Conservation (phyloP, 1,140 invertebrate genomes). For the Trichonephila clavipes region DNA sequence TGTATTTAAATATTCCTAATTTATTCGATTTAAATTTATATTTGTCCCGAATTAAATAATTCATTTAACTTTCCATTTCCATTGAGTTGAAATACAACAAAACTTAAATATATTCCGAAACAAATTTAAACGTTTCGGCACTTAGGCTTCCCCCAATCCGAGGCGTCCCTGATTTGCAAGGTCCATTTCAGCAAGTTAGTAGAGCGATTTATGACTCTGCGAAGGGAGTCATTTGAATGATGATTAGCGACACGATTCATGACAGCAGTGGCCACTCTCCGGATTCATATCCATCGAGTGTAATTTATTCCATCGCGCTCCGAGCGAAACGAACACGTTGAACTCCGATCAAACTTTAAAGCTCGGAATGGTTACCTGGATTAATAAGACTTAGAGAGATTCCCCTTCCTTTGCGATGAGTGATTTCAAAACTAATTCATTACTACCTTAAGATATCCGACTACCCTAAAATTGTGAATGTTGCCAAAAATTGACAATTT, state of each 20-base stretch:
- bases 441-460: background rate
- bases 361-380: background rate
- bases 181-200: slow-evolving; percentile 34
- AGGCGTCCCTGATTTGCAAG: background rate
- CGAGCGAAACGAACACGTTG: slow-evolving; percentile 4
- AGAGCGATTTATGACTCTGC: slow-evolving; percentile 43
- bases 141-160: no score
- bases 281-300: slow-evolving; percentile 22
- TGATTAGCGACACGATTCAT: slow-evolving; percentile 18
- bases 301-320: slow-evolving; percentile 44
- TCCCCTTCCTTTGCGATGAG: background rate
- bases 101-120: no score
- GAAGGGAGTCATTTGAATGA: slow-evolving; percentile 48
- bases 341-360: slow-evolving; percentile 66
- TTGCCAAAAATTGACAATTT: no score
- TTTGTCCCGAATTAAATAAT: no score
- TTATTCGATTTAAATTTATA: no score
- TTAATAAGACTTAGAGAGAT: slow-evolving; percentile 47
- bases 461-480: no score
- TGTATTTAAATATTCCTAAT: no score
- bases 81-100: no score
- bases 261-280: background rate
- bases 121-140: no score
- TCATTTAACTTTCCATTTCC: no score
- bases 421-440: slow-evolving; percentile 21